phyloP scores from a whole-genome alignment of 2,113 vertebrate species.

The Menura novaehollandiae region DNA sequence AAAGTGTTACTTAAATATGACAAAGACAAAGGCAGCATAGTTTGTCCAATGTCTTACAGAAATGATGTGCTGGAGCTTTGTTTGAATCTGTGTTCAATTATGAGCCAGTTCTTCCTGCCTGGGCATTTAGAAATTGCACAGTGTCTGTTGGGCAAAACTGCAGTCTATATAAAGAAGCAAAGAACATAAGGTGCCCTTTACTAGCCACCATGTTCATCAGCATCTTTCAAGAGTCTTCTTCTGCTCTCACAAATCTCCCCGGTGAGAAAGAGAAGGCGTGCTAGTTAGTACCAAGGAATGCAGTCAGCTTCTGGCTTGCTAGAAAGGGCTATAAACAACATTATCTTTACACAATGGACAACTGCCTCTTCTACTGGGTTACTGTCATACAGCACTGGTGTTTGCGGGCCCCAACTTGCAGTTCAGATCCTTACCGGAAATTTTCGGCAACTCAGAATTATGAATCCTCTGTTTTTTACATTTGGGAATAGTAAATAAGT shows the following conservation, averaged over 20 bases:
- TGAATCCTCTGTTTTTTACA: not conserved
- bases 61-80: not conserved
- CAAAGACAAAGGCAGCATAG: not conserved
- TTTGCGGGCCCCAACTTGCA: not conserved
- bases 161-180: conserved; percentile 6
- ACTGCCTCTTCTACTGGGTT: not conserved
- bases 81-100: not conserved
- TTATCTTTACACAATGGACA: not conserved
- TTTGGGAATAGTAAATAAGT: not conserved
- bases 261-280: not conserved
- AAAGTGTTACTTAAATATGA: not conserved
- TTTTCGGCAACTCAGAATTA: not conserved
- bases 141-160: not conserved
- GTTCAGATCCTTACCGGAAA: not conserved
- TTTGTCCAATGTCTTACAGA: not conserved
- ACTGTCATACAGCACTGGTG: not conserved
- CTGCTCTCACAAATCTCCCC: not conserved
- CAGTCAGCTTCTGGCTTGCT: not conserved
- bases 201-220: conserved; percentile 6
- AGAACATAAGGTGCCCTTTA: conserved; percentile 33
- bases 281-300: not conserved
- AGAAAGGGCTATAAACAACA: not conserved
- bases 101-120: not conserved
- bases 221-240: not conserved
- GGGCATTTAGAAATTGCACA: not conserved